Percentiles rank a stretch among this genome's conserved stretches.
These are phyloP conservation scores for Gila robusta DNA, from an alignment of 2,797 vertebrate genomes.

Conservation along the genomic window DNA sequence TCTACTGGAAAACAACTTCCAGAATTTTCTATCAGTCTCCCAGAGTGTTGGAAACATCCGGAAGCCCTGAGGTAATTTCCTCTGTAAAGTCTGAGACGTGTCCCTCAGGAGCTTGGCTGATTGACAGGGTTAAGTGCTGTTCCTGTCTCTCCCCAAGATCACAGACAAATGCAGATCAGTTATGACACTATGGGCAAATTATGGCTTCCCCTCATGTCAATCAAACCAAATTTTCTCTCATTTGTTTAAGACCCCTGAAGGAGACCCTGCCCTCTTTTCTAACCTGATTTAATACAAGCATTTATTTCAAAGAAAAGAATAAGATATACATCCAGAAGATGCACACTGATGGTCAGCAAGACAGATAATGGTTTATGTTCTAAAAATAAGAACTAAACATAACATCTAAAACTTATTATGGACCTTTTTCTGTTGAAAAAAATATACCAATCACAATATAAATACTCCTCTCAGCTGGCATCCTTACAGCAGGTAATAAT, in stretches of 20 bases:
- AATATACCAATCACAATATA: slow-evolving; percentile 8
- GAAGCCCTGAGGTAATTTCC: slow-evolving; percentile 32
- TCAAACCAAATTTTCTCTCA: slow-evolving; percentile 48
- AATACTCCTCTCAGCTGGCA: slow-evolving; percentile 12
- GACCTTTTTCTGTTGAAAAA: background rate
- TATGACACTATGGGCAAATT: slow-evolving; percentile 73
- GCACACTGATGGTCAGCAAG: background rate
- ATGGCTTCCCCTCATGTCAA: slow-evolving; percentile 42
- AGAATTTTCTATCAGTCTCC: slow-evolving; percentile 5
- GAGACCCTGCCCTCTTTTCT: slow-evolving; percentile 2
- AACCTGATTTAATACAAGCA: slow-evolving; percentile 18
- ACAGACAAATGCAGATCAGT: slow-evolving; percentile 69
- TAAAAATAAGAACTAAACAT: background rate
- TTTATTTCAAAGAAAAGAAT: background rate
- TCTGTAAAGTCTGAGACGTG: slow-evolving; percentile 12
- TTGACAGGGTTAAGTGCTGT: slow-evolving; percentile 51
- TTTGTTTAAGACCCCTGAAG: slow-evolving; percentile 47
- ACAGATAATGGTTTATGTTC: background rate
- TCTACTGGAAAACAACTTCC: background rate
- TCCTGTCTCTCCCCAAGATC: slow-evolving; percentile 45
- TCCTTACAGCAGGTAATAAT: slow-evolving; percentile 35
- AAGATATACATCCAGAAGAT: background rate
- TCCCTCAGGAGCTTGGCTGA: slow-evolving; percentile 42
- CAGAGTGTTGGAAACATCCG: background rate
- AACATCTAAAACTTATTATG: background rate